Evolutionary conservation across 2,888 invertebrate species (phyloP), one percentile per base, ranked within the genome.

Genomic region (Myopa testacea): DNA sequence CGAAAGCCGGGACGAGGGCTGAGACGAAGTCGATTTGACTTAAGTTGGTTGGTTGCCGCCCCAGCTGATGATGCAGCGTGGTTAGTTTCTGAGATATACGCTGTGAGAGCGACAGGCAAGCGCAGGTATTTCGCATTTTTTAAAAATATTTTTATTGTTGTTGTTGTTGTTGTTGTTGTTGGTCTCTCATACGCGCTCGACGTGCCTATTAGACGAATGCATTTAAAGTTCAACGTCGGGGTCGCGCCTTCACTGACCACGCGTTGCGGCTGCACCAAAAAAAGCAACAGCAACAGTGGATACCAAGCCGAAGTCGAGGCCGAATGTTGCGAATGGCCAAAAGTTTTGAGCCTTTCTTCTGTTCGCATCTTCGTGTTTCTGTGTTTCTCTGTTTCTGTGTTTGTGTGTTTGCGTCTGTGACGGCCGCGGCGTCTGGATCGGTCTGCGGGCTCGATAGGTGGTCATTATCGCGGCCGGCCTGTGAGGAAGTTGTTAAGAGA

Each of bases 401-500:
- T 4, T 38, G 0, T 16, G 65, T 4, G 63, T 12, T 34, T 58
- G 67, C 74, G 80, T 77, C 55, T 75, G 70, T 77, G 69, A 74
- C 70, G 14, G 12, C 34, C 38, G 65, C 74, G 45, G 40, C 52
- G 55, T 71, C 58, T 80, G 84, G 80, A 78, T 81, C 83, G 62
- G 52, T 80, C 81, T 82, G 82, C 80, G 80, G 84, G 84, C 82
- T 81, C 85, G 82, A 85, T 85, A 86, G 86, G 85, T 85, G 85
- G 86, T 86, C 85, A 85, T 85, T 85, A 86, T 84, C 85, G 80
- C 82, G 76, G 67, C 73, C 69, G 65, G 58, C 16, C 16, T 34
- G 45, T 45, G 45, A 45, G 45, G 45, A 70, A 71, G 71, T n/a
- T 60, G 71, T 71, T 72, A 19, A 19, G 26, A 26, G n/a, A n/a